These are phyloP conservation scores for Hafferia zeledoni DNA, from an alignment of 2,797 vertebrate genomes.

Conservation along the genomic window DNA sequence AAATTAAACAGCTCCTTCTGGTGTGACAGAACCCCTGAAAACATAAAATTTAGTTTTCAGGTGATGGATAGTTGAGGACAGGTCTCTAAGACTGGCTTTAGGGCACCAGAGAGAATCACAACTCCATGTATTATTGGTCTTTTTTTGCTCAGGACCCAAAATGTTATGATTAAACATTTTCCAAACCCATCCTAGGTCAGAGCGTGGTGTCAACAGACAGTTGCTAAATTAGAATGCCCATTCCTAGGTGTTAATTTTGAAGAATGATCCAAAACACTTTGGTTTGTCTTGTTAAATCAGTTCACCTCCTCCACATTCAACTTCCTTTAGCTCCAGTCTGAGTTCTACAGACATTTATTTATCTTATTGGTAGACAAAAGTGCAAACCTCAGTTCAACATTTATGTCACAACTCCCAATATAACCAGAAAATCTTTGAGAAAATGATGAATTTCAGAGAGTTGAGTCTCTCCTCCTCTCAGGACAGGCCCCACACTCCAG, in stretches of 20 bases:
- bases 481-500: not conserved
- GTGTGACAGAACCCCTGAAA: not conserved
- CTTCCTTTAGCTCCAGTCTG: not conserved
- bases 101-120: not conserved
- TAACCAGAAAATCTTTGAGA: not conserved
- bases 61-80: not conserved
- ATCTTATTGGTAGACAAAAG: not conserved
- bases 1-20: not conserved
- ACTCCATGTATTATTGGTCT: not conserved
- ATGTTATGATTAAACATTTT: not conserved
- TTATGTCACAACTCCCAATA: not conserved
- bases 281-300: not conserved
- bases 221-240: not conserved
- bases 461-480: not conserved
- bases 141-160: not conserved
- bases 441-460: slow-evolving; percentile 19
- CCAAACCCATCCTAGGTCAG: not conserved
- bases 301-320: not conserved
- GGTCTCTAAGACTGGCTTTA: not conserved
- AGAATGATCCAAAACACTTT: not conserved
- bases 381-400: not conserved
- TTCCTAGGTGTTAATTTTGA: not conserved
- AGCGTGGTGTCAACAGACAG: not conserved
- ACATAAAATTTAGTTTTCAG: not conserved
- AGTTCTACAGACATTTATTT: not conserved